phyloP scores from a whole-genome alignment of 2,797 vertebrate species.

The Staurois parvus region DNA sequence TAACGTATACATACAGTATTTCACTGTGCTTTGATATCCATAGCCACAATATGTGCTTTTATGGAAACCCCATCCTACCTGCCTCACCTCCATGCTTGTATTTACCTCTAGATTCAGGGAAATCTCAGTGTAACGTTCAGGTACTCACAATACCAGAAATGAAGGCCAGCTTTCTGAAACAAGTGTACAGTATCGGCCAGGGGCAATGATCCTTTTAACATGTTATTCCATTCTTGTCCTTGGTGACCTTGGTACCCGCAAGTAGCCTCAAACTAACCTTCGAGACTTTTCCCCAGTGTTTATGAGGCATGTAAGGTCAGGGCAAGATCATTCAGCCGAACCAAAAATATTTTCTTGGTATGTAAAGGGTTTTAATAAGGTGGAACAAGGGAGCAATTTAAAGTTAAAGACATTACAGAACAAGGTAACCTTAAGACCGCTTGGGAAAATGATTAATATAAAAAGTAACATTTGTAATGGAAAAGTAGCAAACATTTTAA shows the following conservation, averaged over 20 bases:
- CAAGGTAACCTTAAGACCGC: neutral
- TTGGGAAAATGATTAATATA: too few relatives aligned
- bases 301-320: conserved; percentile 42
- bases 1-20: too few relatives aligned
- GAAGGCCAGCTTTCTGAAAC: neutral
- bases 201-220: neutral
- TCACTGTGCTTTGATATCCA: neutral
- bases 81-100: neutral
- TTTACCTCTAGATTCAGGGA: neutral
- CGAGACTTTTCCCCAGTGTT: neutral
- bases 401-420: neutral
- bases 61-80: neutral
- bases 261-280: neutral
- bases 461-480: too few relatives aligned
- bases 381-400: neutral
- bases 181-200: neutral
- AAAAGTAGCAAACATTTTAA: too few relatives aligned
- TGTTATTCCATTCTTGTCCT: conserved; percentile 35
- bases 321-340: neutral
- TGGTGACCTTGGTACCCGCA: conserved; percentile 36
- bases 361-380: neutral
- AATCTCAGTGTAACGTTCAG: neutral
- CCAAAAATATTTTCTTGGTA: conserved; percentile 3
- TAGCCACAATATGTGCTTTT: too few relatives aligned
- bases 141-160: neutral